Base-by-base conservation (phyloP, 2,888 invertebrate species). In the Drosophila maculinotata region DNA sequence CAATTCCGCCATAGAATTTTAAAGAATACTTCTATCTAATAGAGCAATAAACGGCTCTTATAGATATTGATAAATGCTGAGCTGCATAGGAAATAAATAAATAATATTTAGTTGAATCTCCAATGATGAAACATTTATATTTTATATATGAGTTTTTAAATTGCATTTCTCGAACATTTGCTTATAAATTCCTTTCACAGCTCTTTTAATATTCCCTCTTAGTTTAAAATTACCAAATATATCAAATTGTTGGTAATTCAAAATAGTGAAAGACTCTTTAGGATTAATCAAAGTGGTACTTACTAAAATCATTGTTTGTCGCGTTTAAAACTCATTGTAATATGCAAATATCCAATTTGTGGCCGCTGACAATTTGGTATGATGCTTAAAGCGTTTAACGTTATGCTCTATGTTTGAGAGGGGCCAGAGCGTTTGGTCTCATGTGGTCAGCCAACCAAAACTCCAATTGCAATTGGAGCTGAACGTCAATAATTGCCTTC, bases 401-500 rank as follows among this genome's bases (percentile, higher is more conserved):
- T 70, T 49, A 36, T 52, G 45, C 48, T 63, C 45, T 26, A 60
- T 60, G 33, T 51, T 57, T 57, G 56, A 44, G 45, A 23, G 28
- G n/a, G 12, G 17, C n/a, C 1, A 15, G 8, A 10, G 28, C 15
- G 12, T 26, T 15, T 31, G 28, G 33, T 15, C 39, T n/a, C 35
- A 49, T 54, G 67, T 63, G 72, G 72, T 68, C 56, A 53, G 12
- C 45, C 72, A 45, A 63, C 53, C 67, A 71, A 59, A 66, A 64
- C 64, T 56, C 56, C 66, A 64, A 65, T 77, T 80, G 72, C 76
- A 76, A 76, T 78, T 76, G 72, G 63, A 79, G 76, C 64, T 76
- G 73, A 81, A 81, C 85, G 79, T 70, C 87, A 78, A 79, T 83
- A 83, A 83, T 87, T 83, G 87, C 87, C 82, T 87, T 79, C 87